Percentiles rank a stretch among this genome's conserved stretches.
Conservation (phyloP, 2,113 vertebrate genomes). For the Chloroceryle aenea region DNA sequence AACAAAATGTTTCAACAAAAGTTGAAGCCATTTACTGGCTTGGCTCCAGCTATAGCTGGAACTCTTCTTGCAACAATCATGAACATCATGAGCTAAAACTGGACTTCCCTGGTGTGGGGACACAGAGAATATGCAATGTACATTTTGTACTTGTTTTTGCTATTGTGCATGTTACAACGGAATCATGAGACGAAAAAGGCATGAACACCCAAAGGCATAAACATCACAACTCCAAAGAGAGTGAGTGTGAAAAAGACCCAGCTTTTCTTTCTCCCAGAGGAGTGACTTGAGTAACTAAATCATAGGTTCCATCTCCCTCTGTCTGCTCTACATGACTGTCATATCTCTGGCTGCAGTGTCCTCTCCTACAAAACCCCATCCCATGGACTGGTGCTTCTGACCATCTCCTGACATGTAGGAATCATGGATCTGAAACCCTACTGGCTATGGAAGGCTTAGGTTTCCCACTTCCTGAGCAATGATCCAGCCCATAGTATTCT, state of each 20-base stretch:
- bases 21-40: neutral
- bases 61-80: neutral
- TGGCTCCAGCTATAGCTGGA: neutral
- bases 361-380: neutral
- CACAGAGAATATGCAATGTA: neutral
- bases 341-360: neutral
- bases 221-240: neutral
- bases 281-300: neutral
- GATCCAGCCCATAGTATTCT: neutral
- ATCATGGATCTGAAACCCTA: neutral
- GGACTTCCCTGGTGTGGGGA: neutral
- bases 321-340: neutral
- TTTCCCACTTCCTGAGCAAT: neutral
- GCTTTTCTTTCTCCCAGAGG: neutral
- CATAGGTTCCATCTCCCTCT: neutral
- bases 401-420: neutral
- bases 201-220: accelerated
- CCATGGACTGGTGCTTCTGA: neutral
- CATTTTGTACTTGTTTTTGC: neutral
- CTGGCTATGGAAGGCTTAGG: neutral
- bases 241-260: neutral
- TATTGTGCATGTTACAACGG: neutral
- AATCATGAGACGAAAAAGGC: neutral
- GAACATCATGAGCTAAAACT: neutral
- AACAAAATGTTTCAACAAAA: neutral